These are phyloP conservation scores for Parapsyche elsis DNA, from an alignment of 1,140 invertebrate genomes.

Conservation along the genomic window DNA sequence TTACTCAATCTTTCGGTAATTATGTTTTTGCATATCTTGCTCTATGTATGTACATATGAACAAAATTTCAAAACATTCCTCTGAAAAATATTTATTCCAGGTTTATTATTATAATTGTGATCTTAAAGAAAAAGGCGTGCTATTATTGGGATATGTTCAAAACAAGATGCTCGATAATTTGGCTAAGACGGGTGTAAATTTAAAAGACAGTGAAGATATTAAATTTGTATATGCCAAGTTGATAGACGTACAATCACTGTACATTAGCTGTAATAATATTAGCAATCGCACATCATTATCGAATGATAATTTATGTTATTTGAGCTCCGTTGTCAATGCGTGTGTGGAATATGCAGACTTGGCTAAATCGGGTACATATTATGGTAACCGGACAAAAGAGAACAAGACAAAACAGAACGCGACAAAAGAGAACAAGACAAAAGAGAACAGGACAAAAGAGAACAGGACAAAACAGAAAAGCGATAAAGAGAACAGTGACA, in stretches of 20 bases:
- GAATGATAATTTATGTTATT: constrained; percentile 36
- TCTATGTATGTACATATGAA: too few species aligned
- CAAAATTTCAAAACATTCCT: neutral
- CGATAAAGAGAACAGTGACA: too few species aligned
- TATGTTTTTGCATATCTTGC: neutral
- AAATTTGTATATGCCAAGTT: constrained; percentile 48
- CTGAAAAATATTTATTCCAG: constrained; percentile 19
- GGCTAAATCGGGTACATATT: constrained; percentile 35
- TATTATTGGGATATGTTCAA: constrained; percentile 44
- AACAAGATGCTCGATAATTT: constrained; percentile 42
- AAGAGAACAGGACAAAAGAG: too few species aligned
- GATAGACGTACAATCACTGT: constrained; percentile 41
- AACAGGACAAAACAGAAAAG: too few species aligned
- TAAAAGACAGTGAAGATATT: constrained; percentile 37
- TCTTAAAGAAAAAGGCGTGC: constrained; percentile 34
- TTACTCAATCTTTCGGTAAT: constrained; percentile 50
- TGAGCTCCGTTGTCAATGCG: constrained; percentile 40
- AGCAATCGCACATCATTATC: neutral
- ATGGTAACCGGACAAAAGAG: too few species aligned
- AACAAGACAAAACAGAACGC: too few species aligned
- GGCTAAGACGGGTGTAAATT: constrained; percentile 10
- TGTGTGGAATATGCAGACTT: constrained; percentile 46
- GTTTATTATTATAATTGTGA: constrained; percentile 47
- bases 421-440: too few species aligned
- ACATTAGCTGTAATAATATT: constrained; percentile 4